phyloP scores from a whole-genome alignment of 2,113 vertebrate species.

The Pluvialis apricaria region DNA sequence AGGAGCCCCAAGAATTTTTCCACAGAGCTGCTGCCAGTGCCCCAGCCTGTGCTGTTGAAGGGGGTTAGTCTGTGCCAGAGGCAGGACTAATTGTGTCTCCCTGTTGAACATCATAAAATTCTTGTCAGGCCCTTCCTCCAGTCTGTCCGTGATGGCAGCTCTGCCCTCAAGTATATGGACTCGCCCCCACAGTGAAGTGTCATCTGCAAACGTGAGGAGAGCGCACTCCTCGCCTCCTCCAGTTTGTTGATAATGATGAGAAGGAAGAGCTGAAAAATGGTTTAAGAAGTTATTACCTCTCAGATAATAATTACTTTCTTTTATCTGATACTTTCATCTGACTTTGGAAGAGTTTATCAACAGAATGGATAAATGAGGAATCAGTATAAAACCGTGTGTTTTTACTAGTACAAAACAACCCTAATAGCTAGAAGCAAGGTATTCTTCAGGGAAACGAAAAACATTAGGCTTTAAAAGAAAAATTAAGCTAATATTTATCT shows the following conservation, averaged over 20 bases:
- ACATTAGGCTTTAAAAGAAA: neutral
- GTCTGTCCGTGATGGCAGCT: neutral
- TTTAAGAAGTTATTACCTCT: neutral
- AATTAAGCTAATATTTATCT: neutral
- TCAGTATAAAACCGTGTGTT: neutral
- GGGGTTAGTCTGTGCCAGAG: neutral
- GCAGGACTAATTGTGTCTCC: neutral
- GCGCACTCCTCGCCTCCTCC: neutral
- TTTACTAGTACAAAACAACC: neutral
- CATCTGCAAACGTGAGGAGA: neutral
- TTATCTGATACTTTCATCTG: neutral
- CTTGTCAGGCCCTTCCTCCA: neutral
- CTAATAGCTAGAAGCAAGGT: neutral
- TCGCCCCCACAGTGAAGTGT: neutral
- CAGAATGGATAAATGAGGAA: neutral
- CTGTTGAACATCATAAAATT: neutral
- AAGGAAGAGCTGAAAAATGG: neutral
- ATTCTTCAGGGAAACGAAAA: neutral
- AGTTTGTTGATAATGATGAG: neutral
- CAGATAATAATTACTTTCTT: neutral
- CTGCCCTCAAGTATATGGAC: accelerated
- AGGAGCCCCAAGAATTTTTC: neutral
- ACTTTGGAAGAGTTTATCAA: neutral
- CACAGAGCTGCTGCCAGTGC: neutral
- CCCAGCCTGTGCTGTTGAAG: neutral